Conservation (phyloP, 1,140 invertebrate species). For the Drosophila lini region DNA sequence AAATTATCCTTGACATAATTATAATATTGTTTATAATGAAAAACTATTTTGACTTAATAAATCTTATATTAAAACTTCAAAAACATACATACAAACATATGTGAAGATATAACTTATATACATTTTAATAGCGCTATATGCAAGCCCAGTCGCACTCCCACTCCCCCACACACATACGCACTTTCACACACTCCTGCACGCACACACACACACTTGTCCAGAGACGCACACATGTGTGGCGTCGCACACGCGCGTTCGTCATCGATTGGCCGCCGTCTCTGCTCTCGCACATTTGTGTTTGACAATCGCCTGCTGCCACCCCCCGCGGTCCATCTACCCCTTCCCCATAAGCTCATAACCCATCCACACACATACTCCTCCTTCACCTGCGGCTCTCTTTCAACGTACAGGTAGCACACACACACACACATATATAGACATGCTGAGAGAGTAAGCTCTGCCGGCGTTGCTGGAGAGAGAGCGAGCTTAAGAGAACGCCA, state of each 20-base stretch:
- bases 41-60: neutral
- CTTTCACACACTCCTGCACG: slow-evolving; percentile 17
- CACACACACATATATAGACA: slow-evolving; percentile 2
- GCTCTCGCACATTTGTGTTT: slow-evolving; percentile 70
- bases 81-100: neutral
- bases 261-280: slow-evolving; percentile 72
- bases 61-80: neutral
- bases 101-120: slow-evolving; percentile 40
- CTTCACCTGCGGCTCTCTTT: slow-evolving; percentile 54
- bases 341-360: slow-evolving; percentile 2
- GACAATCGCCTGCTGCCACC: slow-evolving; percentile 29
- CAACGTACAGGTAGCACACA: slow-evolving; percentile 61
- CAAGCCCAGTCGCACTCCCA: slow-evolving; percentile 17
- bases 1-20: neutral
- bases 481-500: slow-evolving; percentile 24
- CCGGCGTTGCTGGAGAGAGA: slow-evolving; percentile 6
- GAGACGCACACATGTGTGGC: slow-evolving; percentile 49
- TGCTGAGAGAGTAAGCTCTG: slow-evolving; percentile 30
- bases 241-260: slow-evolving; percentile 77
- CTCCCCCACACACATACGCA: slow-evolving; percentile 21
- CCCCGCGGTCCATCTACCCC: slow-evolving; percentile 9
- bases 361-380: slow-evolving; percentile 12
- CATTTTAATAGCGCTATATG: slow-evolving; percentile 55
- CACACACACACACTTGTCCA: neutral
- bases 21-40: neutral